Evolutionary conservation across 2,797 vertebrate genomes (phyloP).

Genomic region (Pampus argenteus): DNA sequence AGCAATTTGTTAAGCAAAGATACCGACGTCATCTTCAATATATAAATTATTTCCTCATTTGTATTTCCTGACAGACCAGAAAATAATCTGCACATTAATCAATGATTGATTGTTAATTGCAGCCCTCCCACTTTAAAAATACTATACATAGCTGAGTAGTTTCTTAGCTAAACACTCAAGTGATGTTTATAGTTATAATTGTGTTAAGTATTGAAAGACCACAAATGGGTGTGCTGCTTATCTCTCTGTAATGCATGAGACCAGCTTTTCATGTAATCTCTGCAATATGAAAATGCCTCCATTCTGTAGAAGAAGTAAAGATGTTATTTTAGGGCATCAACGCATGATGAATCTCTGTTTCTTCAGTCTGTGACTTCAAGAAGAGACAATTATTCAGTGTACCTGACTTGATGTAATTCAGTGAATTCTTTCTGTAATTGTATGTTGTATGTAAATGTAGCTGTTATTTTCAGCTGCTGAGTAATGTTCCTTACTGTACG

Average conservation of each 20-base stretch:
- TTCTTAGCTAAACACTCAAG: background rate
- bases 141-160: background rate
- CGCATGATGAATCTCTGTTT: slow-evolving; percentile 19
- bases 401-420: slow-evolving; percentile 16
- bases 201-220: slow-evolving; percentile 9
- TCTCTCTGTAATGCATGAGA: slow-evolving; percentile 17
- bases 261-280: slow-evolving; percentile 4
- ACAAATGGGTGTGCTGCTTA: background rate
- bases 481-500: slow-evolving; percentile 15
- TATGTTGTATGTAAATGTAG: no score
- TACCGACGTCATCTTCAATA: no score
- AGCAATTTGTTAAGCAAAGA: no score
- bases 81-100: background rate
- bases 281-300: slow-evolving; percentile 18
- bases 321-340: slow-evolving; percentile 13
- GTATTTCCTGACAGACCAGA: background rate
- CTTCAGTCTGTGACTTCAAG: slow-evolving; percentile 2
- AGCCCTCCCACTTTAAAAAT: background rate
- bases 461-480: slow-evolving; percentile 37
- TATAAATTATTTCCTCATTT: no score
- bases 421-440: slow-evolving; percentile 16
- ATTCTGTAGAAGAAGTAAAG: slow-evolving; percentile 15
- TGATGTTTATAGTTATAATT: background rate
- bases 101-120: background rate
- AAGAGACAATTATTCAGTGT: slow-evolving; percentile 12